phyloP scores from a whole-genome alignment of 2,888 invertebrate genomes.

The Acrobeloides nanus region DNA sequence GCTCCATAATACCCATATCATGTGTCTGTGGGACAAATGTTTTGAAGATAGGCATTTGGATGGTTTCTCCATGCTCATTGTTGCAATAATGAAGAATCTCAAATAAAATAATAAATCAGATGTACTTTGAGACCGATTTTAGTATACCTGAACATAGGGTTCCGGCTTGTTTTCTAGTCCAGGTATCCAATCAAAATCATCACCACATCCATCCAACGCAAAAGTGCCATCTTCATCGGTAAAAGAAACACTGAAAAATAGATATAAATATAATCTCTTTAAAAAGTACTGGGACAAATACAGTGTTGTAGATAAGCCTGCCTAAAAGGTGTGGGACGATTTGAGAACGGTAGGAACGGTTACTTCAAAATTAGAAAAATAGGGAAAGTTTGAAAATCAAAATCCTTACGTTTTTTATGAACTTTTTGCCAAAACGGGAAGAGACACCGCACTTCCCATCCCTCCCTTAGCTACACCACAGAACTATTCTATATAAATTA shows the following conservation, averaged over 20 bases:
- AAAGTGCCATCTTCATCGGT: slow-evolving; percentile 48
- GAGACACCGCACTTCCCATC: no score
- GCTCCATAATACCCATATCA: slow-evolving; percentile 39
- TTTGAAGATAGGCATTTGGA: slow-evolving; percentile 24
- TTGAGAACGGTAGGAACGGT: no score
- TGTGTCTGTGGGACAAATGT: slow-evolving; percentile 38
- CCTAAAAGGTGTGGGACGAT: no score
- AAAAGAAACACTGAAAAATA: slow-evolving; percentile 51
- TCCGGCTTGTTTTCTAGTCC: slow-evolving; percentile 41
- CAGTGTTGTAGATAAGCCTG: no score
- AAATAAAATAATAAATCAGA: slow-evolving; percentile 21
- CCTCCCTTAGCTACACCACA: no score
- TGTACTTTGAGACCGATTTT: slow-evolving; percentile 12
- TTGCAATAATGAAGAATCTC: slow-evolving; percentile 49
- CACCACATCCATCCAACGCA: slow-evolving; percentile 49
- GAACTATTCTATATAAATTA: no score
- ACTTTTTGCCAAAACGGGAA: no score
- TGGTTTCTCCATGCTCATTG: slow-evolving; percentile 40
- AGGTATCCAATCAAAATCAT: slow-evolving; percentile 50
- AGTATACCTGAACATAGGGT: slow-evolving; percentile 9
- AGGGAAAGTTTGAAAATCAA: no score
- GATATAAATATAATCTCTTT: no score
- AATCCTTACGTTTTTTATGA: no score
- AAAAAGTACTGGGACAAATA: no score
- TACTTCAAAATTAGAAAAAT: no score